Conservation (phyloP, 2,888 invertebrate species). For the Malachius bipustulatus region DNA sequence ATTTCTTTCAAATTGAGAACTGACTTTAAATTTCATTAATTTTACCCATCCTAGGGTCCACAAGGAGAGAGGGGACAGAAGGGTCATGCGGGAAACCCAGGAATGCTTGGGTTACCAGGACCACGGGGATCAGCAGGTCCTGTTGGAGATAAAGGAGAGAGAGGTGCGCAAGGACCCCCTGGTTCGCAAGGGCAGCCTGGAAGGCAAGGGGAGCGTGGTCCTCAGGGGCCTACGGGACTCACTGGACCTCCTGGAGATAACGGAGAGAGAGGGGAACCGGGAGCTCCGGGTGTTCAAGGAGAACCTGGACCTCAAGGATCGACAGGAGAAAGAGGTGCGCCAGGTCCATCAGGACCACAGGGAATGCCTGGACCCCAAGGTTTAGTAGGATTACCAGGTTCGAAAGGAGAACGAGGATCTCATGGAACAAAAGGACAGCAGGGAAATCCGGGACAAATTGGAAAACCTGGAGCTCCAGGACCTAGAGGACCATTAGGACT, state of each 20-base stretch:
- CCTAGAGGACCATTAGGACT: conserved; percentile 47
- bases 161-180: conserved; percentile 52
- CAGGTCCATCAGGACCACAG: conserved; percentile 57
- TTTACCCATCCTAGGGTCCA: conserved; percentile 49
- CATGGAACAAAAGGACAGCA: conserved; percentile 61
- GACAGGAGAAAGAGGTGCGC: conserved; percentile 61
- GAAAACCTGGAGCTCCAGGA: conserved; percentile 52
- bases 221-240: conserved; percentile 62
- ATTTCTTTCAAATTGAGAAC: no score
- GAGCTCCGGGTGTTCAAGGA: conserved; percentile 56
- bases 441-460: conserved; percentile 49
- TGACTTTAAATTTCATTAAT: no score
- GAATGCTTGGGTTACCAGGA: conserved; percentile 61
- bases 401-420: conserved; percentile 63
- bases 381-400: conserved; percentile 54
- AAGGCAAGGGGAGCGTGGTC: conserved; percentile 52
- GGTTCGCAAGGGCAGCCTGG: conserved; percentile 72
- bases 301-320: conserved; percentile 61
- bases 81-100: conserved; percentile 58
- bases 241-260: conserved; percentile 70
- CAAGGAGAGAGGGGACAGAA: conserved; percentile 56
- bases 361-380: conserved; percentile 61
- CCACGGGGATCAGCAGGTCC: conserved; percentile 52
- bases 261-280: conserved; percentile 68
- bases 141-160: conserved; percentile 64